Evolutionary conservation across 2,797 vertebrate genomes (phyloP).

Genomic region (Prionace glauca): DNA sequence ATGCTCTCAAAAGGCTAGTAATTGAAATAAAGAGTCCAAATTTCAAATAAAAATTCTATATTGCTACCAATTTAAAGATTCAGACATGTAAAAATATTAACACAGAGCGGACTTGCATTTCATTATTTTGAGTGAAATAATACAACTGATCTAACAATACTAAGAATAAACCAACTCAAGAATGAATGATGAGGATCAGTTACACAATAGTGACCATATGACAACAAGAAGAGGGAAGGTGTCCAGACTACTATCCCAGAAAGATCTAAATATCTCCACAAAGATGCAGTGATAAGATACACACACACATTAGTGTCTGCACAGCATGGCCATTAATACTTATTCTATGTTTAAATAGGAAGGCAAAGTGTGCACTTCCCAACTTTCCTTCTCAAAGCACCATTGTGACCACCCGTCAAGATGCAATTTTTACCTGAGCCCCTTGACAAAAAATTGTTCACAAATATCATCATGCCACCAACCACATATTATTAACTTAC

Average conservation of each 20-base stretch:
- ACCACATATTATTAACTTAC: neutral
- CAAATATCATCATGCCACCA: neutral
- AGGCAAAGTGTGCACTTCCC: neutral
- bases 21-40: neutral
- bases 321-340: neutral
- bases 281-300: neutral
- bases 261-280: neutral
- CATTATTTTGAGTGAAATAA: neutral
- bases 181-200: neutral
- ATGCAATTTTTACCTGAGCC: neutral
- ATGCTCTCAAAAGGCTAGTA: neutral
- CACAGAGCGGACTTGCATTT: neutral
- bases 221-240: neutral
- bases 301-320: too few species aligned
- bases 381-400: neutral
- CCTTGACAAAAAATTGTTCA: neutral
- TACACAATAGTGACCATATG: neutral
- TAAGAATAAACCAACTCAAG: neutral
- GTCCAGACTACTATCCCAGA: neutral
- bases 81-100: neutral
- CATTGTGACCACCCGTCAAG: neutral
- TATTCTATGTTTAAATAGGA: neutral
- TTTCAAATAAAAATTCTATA: neutral
- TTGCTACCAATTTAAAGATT: neutral
- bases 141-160: too few species aligned